Percentiles rank a stretch among this genome's conserved stretches.
These are phyloP conservation scores for Tetramorium parvispinum DNA, from an alignment of 1,140 invertebrate genomes.

Conservation along the genomic window DNA sequence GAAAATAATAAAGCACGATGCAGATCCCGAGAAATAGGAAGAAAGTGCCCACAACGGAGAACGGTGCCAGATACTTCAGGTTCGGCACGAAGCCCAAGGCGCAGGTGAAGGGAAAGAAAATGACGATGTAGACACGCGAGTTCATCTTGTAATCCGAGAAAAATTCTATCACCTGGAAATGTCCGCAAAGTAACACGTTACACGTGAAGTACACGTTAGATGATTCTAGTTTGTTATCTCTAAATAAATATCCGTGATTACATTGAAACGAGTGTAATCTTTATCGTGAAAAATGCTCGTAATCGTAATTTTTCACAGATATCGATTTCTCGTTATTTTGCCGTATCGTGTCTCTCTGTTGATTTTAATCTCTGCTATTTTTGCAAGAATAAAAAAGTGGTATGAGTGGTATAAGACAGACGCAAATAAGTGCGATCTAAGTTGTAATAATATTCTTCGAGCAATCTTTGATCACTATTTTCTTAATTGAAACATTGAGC, in stretches of 20 bases:
- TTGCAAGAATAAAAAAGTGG: not conserved
- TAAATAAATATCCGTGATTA: not conserved
- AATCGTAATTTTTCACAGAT: not conserved
- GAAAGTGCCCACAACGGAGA: constrained; percentile 87
- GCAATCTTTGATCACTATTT: not conserved
- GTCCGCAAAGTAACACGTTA: too few species aligned
- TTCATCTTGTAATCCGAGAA: constrained; percentile 50
- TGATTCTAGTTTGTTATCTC: not conserved
- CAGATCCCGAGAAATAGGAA: constrained; percentile 80
- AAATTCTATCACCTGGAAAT: constrained; percentile 76
- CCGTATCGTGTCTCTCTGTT: not conserved
- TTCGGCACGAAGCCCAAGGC: constrained; percentile 84
- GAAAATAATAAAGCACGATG: constrained; percentile 84
- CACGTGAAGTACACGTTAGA: not conserved
- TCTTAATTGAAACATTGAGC: not conserved
- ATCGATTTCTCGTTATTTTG: not conserved
- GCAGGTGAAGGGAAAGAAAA: constrained; percentile 82
- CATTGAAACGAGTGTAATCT: not conserved
- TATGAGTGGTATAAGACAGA: not conserved
- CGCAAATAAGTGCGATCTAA: not conserved
- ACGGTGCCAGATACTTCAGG: constrained; percentile 87
- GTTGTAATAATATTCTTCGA: not conserved
- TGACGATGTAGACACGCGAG: constrained; percentile 72
- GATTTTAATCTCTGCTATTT: not conserved
- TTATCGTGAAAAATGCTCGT: not conserved